Conservation (phyloP, 2,113 vertebrate species). For the Xenus cinereus region DNA sequence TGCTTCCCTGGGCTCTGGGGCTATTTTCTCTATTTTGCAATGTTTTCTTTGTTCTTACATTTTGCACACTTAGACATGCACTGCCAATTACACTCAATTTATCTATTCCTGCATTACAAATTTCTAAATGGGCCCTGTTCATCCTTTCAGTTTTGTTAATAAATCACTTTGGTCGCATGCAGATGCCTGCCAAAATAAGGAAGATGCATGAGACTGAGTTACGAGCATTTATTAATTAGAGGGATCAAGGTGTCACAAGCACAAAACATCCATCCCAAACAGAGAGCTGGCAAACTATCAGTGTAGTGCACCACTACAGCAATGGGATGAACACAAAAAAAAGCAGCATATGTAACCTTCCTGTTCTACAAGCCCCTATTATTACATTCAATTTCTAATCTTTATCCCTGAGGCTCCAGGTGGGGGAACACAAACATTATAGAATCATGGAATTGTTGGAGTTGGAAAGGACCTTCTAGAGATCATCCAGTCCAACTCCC, state of each 20-base stretch:
- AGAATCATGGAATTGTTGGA: too few species aligned
- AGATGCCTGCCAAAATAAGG: not conserved
- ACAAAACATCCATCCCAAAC: not conserved
- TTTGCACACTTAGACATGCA: not conserved
- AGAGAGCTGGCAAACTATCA: not conserved
- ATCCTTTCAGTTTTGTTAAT: not conserved
- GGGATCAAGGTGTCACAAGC: not conserved
- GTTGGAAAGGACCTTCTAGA: too few species aligned
- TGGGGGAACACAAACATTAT: not conserved
- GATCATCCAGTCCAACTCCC: too few species aligned
- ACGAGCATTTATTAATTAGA: not conserved
- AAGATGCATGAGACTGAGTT: not conserved
- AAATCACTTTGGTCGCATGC: not conserved
- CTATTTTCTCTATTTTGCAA: not conserved
- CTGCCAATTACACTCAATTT: not conserved
- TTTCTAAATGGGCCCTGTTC: not conserved
- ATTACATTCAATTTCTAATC: not conserved
- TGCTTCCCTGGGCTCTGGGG: not conserved
- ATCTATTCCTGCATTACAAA: not conserved
- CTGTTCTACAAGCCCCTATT: not conserved
- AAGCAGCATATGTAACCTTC: rapidly evolving
- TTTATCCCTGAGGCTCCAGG: not conserved
- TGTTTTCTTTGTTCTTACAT: not conserved
- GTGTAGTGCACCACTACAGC: not conserved
- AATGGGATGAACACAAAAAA: not conserved